Evolutionary conservation across 2,113 vertebrate genomes (phyloP).

Genomic region (Quiscalus mexicanus): DNA sequence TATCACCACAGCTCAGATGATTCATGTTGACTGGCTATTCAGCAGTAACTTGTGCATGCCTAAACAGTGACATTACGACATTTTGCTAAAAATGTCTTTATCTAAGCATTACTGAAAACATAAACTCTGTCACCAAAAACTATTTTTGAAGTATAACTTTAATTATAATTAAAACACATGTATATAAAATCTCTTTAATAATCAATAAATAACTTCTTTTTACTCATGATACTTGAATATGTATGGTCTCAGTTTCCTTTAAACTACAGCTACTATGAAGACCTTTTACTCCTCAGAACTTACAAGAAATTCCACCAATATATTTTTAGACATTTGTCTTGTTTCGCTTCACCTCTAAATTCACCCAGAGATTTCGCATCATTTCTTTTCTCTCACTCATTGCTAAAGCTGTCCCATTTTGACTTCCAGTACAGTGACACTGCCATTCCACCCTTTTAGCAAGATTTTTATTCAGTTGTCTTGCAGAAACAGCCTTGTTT

Average conservation of each 20-base stretch:
- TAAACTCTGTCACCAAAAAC: not conserved
- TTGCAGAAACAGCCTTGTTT: conserved; percentile 14
- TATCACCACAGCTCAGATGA: not conserved
- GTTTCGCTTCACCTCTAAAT: not conserved
- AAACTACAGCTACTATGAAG: not conserved
- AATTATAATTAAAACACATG: not conserved
- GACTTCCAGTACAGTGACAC: not conserved
- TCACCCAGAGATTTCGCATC: not conserved
- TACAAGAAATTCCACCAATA: not conserved
- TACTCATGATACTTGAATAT: not conserved
- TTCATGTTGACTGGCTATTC: not conserved
- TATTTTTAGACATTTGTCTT: not conserved
- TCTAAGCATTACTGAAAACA: not conserved
- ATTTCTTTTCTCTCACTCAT: not conserved
- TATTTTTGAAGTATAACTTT: not conserved
- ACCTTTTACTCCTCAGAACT: not conserved
- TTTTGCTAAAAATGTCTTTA: not conserved
- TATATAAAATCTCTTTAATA: not conserved
- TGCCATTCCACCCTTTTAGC: not conserved
- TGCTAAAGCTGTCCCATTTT: not conserved
- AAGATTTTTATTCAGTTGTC: not conserved
- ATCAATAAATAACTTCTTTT: not conserved
- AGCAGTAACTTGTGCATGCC: not conserved
- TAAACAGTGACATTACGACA: not conserved
- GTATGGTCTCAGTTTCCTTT: not conserved